These are phyloP conservation scores for Netelia inedita DNA, from an alignment of 2,888 invertebrate species.

Conservation along the genomic window DNA sequence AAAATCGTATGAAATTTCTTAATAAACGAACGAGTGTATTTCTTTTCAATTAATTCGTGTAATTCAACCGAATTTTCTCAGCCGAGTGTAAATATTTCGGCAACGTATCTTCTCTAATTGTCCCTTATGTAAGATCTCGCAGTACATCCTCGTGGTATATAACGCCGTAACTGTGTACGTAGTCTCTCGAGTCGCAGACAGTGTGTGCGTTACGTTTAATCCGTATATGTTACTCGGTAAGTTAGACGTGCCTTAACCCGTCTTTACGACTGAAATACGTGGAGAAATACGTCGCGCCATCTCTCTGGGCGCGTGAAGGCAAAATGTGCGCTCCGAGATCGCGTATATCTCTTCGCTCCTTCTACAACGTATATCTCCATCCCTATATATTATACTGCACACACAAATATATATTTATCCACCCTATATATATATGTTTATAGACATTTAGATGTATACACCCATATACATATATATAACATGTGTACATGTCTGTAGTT, in stretches of 20 bases:
- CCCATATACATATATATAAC: constrained; percentile 25
- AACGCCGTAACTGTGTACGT: not conserved
- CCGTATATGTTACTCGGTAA: constrained; percentile 54
- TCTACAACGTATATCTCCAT: constrained; percentile 26
- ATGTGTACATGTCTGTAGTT: constrained; percentile 29
- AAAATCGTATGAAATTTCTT: too few species aligned
- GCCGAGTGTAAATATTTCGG: too few species aligned
- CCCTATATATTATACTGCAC: constrained; percentile 12
- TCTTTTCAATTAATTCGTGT: too few species aligned
- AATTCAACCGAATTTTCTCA: too few species aligned
- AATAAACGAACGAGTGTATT: too few species aligned
- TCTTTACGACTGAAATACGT: constrained; percentile 64
- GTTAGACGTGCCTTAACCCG: constrained; percentile 63
- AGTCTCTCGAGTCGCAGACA: not conserved
- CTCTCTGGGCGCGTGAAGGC: constrained; percentile 39
- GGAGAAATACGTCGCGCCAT: constrained; percentile 60
- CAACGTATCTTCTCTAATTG: too few species aligned
- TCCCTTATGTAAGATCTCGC: not conserved
- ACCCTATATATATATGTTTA: not conserved
- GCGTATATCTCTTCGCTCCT: constrained; percentile 49
- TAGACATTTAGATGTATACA: constrained; percentile 2
- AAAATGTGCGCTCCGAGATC: constrained; percentile 34
- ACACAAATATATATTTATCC: constrained; percentile 21
- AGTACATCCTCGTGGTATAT: not conserved
- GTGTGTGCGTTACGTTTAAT: constrained; percentile 42